A percentile compares a stretch with the other conserved stretches of the same genome.
Conservation (phyloP, 2,113 vertebrate species). For the Chaetura pelagica region DNA sequence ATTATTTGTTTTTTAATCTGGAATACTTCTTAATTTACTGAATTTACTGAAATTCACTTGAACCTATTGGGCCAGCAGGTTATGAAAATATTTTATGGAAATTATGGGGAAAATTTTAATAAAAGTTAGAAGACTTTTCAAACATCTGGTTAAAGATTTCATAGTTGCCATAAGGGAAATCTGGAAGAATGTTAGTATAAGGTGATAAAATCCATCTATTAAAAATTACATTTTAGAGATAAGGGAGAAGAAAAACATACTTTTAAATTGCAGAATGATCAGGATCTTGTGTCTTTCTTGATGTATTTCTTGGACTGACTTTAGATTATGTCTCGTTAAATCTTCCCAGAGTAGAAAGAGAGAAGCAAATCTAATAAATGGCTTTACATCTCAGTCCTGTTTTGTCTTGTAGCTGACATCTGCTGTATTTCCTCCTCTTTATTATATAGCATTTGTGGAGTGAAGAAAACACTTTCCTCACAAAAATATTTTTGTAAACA, state of each 20-base stretch:
- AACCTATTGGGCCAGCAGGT: neutral
- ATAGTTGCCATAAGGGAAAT: neutral
- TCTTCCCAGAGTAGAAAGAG: neutral
- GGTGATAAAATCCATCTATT: neutral
- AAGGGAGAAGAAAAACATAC: accelerated
- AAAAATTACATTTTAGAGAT: neutral
- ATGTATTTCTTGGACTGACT: neutral
- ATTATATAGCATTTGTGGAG: neutral
- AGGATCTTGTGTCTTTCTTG: neutral
- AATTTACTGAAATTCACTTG: neutral
- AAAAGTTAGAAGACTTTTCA: neutral
- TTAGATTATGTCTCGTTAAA: neutral
- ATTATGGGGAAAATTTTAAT: neutral
- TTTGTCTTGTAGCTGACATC: neutral
- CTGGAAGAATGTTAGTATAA: neutral
- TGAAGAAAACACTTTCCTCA: neutral
- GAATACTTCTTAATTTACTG: neutral
- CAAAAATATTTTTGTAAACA: neutral
- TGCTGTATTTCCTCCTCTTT: neutral
- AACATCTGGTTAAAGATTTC: neutral
- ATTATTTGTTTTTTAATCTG: neutral
- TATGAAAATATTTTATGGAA: neutral
- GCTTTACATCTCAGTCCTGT: neutral
- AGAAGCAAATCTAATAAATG: neutral
- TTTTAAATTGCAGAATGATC: neutral